A percentile compares a stretch with the other conserved stretches of the same genome.
These are phyloP conservation scores for Abramis brama DNA, from an alignment of 2,113 vertebrate genomes.

Conservation along the genomic window DNA sequence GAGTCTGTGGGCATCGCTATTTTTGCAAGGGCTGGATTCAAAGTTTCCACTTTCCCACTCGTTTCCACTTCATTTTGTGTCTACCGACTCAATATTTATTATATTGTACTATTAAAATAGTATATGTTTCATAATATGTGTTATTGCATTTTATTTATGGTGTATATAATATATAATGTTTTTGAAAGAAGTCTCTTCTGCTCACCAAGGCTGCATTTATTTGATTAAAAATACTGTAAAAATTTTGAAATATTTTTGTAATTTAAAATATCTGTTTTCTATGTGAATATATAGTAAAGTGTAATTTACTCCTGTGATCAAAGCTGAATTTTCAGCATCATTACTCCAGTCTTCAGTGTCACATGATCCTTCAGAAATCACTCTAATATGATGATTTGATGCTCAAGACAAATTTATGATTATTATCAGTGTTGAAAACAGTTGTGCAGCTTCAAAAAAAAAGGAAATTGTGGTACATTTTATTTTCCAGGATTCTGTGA, in stretches of 20 bases:
- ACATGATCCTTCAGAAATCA: no score
- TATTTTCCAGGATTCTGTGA: background rate
- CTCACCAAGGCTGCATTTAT: background rate
- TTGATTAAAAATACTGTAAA: background rate
- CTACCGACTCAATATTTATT: background rate
- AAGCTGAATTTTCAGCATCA: background rate
- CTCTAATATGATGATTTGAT: background rate
- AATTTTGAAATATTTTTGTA: background rate
- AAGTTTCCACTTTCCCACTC: background rate
- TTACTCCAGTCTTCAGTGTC: no score
- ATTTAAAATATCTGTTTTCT: background rate
- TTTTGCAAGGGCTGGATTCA: background rate
- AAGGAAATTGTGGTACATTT: no score
- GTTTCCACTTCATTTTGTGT: background rate
- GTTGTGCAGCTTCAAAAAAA: no score
- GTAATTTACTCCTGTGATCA: background rate
- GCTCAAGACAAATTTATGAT: background rate
- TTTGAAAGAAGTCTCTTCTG: background rate
- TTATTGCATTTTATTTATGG: no score
- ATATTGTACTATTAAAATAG: background rate
- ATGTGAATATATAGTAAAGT: background rate
- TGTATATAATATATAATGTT: background rate
- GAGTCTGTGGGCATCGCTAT: slow-evolving; percentile 5
- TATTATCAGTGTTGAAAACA: background rate
- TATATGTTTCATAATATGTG: no score